Conservation (phyloP, 2,113 vertebrate genomes). For the Saguinus imperator region DNA sequence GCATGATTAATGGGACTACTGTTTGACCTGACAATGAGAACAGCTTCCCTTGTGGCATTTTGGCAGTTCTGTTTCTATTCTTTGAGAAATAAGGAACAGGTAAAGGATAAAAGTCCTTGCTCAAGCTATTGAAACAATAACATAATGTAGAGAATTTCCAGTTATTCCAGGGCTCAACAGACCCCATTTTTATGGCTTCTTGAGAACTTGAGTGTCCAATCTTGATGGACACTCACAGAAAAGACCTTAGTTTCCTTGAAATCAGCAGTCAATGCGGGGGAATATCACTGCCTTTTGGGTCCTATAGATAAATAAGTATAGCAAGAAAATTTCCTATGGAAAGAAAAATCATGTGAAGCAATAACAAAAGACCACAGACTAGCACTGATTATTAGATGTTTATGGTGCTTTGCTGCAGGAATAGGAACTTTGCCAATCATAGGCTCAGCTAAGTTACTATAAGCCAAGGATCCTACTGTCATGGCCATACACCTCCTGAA, state of each 20-base stretch:
- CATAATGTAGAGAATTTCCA: slow-evolving; percentile 57
- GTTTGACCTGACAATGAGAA: slow-evolving; percentile 68
- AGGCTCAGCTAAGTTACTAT: slow-evolving; percentile 64
- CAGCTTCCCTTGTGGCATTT: slow-evolving; percentile 63
- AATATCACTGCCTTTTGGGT: neutral
- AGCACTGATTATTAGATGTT: slow-evolving; percentile 74
- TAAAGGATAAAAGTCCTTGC: slow-evolving; percentile 64
- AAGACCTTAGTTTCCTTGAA: slow-evolving; percentile 52
- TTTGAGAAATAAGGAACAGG: slow-evolving; percentile 67
- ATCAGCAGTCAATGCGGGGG: neutral
- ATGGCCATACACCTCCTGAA: slow-evolving; percentile 46
- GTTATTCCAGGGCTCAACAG: slow-evolving; percentile 51
- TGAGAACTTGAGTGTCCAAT: slow-evolving; percentile 12
- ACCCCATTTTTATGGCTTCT: slow-evolving; percentile 49
- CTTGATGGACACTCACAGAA: slow-evolving; percentile 55
- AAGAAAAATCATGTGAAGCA: slow-evolving; percentile 73
- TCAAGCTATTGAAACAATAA: slow-evolving; percentile 72
- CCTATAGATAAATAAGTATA: slow-evolving; percentile 54
- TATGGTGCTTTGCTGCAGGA: slow-evolving; percentile 77
- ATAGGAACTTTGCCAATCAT: slow-evolving; percentile 76
- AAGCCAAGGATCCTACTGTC: slow-evolving; percentile 68
- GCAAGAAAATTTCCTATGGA: slow-evolving; percentile 74
- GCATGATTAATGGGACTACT: slow-evolving; percentile 64
- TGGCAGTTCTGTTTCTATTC: slow-evolving; percentile 76
- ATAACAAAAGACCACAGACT: slow-evolving; percentile 69